Evolutionary conservation across 2,113 vertebrate genomes (phyloP).

Genomic region (Sula dactylatra): DNA sequence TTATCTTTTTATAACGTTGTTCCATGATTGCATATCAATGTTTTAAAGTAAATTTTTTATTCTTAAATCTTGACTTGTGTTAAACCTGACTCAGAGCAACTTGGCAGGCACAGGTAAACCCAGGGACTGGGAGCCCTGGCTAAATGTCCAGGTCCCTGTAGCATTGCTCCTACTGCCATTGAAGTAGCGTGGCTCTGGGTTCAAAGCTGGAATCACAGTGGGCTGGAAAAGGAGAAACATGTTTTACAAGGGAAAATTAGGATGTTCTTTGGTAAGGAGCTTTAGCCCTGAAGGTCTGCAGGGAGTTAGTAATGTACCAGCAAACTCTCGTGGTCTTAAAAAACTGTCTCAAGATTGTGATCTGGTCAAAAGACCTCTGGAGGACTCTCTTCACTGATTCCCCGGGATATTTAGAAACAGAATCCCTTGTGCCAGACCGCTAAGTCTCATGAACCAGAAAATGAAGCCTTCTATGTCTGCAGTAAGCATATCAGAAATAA

Average conservation of each 20-base stretch:
- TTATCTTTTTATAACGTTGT: not conserved
- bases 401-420: not conserved
- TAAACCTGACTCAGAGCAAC: not conserved
- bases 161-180: not conserved
- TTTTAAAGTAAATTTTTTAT: not conserved
- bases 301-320: not conserved
- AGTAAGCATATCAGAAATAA: not conserved
- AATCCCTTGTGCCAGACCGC: not conserved
- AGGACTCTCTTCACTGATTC: not conserved
- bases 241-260: not conserved
- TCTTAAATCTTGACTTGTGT: not conserved
- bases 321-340: not conserved
- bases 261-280: not conserved
- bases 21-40: not conserved
- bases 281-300: not conserved
- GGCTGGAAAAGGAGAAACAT: not conserved
- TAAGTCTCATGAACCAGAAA: not conserved
- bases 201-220: not conserved
- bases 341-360: not conserved
- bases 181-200: not conserved
- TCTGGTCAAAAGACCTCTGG: not conserved
- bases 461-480: not conserved
- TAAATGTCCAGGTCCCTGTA: rapidly evolving
- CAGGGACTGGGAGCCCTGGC: not conserved
- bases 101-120: not conserved